Conservation (phyloP, 2,888 invertebrate species). For the Zele albiditarsus region DNA sequence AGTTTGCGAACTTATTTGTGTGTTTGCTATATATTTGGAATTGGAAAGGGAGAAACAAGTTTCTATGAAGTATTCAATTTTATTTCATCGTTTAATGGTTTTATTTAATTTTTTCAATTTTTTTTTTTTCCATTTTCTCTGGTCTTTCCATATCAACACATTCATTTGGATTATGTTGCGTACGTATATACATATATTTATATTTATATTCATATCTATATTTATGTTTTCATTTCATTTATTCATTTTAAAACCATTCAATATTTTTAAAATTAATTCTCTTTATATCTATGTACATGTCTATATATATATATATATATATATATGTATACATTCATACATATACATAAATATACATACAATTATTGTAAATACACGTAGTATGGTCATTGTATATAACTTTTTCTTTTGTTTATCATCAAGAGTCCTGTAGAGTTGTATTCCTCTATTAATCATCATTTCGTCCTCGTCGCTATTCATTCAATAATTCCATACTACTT, state of each 20-base stretch:
- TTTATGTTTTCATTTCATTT: conserved; percentile 19
- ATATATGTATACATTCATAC: conserved; percentile 23
- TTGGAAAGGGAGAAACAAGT: not conserved
- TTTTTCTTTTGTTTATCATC: conserved; percentile 12
- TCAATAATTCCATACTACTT: too few relatives aligned
- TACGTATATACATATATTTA: conserved; percentile 42
- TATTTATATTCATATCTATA: conserved; percentile 11
- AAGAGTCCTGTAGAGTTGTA: conserved; percentile 1
- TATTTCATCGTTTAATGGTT: not conserved
- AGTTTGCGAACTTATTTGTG: too few relatives aligned
- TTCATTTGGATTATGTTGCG: conserved; percentile 53
- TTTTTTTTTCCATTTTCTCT: not conserved
- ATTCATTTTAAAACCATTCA: conserved; percentile 12
- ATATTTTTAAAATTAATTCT: conserved; percentile 3
- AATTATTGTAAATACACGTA: conserved; percentile 65
- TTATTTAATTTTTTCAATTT: conserved; percentile 4
- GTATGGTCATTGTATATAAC: conserved; percentile 62
- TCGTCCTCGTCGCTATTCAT: not conserved
- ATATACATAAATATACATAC: conserved; percentile 26
- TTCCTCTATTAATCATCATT: not conserved
- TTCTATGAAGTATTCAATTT: not conserved
- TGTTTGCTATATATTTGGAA: too few relatives aligned
- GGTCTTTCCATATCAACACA: conserved; percentile 52
- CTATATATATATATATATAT: not conserved
- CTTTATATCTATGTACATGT: not conserved